Conservation (phyloP, 2,888 invertebrate species). For the Smittia sp. region DNA sequence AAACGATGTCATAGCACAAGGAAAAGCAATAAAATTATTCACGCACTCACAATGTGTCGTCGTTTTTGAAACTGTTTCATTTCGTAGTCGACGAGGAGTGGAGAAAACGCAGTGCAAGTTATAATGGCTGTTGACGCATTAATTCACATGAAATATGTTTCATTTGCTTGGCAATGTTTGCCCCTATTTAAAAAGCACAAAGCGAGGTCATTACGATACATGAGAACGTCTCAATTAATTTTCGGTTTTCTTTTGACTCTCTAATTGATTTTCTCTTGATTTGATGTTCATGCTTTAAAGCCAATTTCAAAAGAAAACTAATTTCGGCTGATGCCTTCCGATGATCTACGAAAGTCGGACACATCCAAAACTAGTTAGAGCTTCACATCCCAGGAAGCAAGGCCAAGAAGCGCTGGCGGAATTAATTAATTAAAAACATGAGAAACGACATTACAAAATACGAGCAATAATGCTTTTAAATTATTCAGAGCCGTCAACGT, state of each 20-base stretch:
- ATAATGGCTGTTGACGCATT: not conserved
- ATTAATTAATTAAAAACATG: conserved; percentile 40
- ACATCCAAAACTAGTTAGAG: too few relatives aligned
- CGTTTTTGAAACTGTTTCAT: not conserved
- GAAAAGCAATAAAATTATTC: conserved; percentile 19
- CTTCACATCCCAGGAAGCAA: too few relatives aligned
- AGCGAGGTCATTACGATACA: not conserved
- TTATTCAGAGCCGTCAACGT: conserved; percentile 37
- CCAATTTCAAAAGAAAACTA: too few relatives aligned
- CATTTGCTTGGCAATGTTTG: not conserved
- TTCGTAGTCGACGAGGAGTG: not conserved
- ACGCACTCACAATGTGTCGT: conserved; percentile 11
- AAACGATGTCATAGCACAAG: too few relatives aligned
- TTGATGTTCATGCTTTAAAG: too few relatives aligned
- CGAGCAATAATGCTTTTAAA: conserved; percentile 29
- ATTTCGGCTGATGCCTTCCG: too few relatives aligned
- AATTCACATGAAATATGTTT: conserved; percentile 1
- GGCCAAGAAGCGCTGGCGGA: too few relatives aligned
- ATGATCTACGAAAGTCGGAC: too few relatives aligned
- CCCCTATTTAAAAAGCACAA: not conserved
- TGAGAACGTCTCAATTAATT: conserved; percentile 5
- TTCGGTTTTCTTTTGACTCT: not conserved
- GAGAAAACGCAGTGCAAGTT: not conserved
- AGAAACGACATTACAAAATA: conserved; percentile 38
- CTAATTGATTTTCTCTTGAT: not conserved